Evolutionary conservation across 2,113 vertebrate genomes (phyloP), one percentile per base, ranked within the genome.

Genomic region (Corydoras sp.): DNA sequence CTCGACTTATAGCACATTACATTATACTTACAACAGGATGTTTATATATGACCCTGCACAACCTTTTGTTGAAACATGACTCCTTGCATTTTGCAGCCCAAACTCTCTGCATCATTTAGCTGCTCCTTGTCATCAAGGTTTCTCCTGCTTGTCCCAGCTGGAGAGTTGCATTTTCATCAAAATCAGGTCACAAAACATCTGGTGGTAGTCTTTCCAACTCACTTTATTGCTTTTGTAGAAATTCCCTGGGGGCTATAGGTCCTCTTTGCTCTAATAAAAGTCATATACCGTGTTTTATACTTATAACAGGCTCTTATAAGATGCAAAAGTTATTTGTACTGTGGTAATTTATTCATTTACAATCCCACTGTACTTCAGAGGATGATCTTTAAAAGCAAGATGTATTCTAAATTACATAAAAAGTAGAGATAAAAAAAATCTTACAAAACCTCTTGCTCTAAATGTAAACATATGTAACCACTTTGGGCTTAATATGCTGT

Each of bases 161-260:
- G 49, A 12, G 67, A 54, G 72, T 60, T 73, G 68, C 54, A 49
- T 74, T 66, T 64, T 66, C 65, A 72, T 56, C 69, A 24, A 69
- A 15, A 56, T 69, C 68, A 31, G 69, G 64, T 72, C 43, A 55
- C 50, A 9, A 11, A 60, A 43, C 76, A 77, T 74, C 73, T 80
- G 79, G 68, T n/a, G 13, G 14, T n/a, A 56, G 54, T 14, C 14
- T 56, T n/a, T 56, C 13, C 14, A 35, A 55, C 60, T 3, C 35
- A 56, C 51, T 56, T 56, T n/a, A 56, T 56, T n/a, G 54, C 51
- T 56, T 13, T 56, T 56, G 14, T 56, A 4, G 54, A 56, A 56
- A 0, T 14, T 56, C 14, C 54, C 54, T 56, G 54, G 15, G 14
- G 54, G 12, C 54, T 56, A 56, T 56, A 7, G 13, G 54, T 56